Base-by-base conservation (phyloP, 2,888 invertebrate species). In the Dryobotodes eremita region DNA sequence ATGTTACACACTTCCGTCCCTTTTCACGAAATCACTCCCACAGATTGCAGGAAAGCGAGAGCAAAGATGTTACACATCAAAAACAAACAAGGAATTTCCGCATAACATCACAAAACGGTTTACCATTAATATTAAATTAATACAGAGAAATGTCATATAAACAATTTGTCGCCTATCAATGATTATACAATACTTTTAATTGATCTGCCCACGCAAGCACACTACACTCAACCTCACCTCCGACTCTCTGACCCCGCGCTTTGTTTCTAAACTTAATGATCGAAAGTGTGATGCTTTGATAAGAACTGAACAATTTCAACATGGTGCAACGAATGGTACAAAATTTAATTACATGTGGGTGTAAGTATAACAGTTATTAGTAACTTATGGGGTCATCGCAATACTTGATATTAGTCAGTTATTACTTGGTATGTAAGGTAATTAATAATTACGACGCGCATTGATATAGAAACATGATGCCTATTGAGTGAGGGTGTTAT, bases 161-260 rank as follows among this genome's bases (percentile, higher is more conserved):
- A 77, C 75, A 57, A 74, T 78, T 82, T 61, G 46, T 68, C 46
- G 42, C 57, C 31, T 65, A 68, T 73, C 73, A 77, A 68, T 55
- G 75, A 80, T 86, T 88, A 75, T 78, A 68, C 42, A 71, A 79
- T 50, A 71, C 11, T 61, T 48, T 83, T 86, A 88, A 86, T 88
- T 86, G 76, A 48, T 72, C 46, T 61, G 66, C 83, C 83, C 83
- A 88, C 88, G 88, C 76, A 31, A 66, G 73, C 53, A 61, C 53
- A 31, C 53, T 17, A 68, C 69, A 31, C 79, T 62, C 76, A 46
- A 79, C 31, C 31, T 74, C 36, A 62, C 69, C 71, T 82, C 26
- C 86, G 86, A 86, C 86, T 68, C 73, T 84, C 55, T 86, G 88
- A 82, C 88, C 88, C 50, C 59, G 59, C 46, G 23, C 36, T 70